Evolutionary conservation across 1,140 invertebrate genomes (phyloP), one percentile per base, ranked within the genome.

Genomic region (Caerostris darwini): DNA sequence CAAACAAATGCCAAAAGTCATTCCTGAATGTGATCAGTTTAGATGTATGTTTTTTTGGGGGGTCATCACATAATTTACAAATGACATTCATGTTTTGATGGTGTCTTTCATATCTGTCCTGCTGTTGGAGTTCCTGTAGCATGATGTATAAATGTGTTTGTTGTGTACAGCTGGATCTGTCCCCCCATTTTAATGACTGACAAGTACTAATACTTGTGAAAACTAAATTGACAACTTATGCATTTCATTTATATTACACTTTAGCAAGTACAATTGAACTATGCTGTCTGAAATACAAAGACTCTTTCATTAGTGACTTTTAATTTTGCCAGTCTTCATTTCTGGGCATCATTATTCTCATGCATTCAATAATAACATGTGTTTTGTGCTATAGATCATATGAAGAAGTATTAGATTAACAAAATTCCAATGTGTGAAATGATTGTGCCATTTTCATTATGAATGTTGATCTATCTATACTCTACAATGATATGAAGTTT

Each of bases 31-130:
- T 94, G 93, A 94, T 94, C 86, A 89, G 87, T 89, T 94, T 94
- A 94, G 85, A 81, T 71, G 89, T 71, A 90, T 90, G 87, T 53
- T 90, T 83, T 90, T 90, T 82, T 77, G 58, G 34, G 58, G 34
- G 93, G 81, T 69, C 93, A 94, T 88, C 58, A 89, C 82, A n/a
- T 69, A 94, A 82, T 67, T 57, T 88, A 59, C 88, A 92, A 92
- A 82, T 90, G 88, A 94, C 93, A 81, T 94, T 94, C 87, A 90
- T 93, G 64, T 88, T 94, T 93, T 90, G 85, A 90, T 94, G 88
- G 86, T 94, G 93, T 94, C 93, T 94, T 94, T 94, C 93, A 94
- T 90, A 90, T 94, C 88, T 94, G 93, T 94, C 88, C 81, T 94
- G 92, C 92, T 94, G 92, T 94, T 82, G 92, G 92, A 89, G 92